Evolutionary conservation across 2,888 invertebrate species (phyloP), one percentile per base, ranked within the genome.

Genomic region (Idaea straminata): DNA sequence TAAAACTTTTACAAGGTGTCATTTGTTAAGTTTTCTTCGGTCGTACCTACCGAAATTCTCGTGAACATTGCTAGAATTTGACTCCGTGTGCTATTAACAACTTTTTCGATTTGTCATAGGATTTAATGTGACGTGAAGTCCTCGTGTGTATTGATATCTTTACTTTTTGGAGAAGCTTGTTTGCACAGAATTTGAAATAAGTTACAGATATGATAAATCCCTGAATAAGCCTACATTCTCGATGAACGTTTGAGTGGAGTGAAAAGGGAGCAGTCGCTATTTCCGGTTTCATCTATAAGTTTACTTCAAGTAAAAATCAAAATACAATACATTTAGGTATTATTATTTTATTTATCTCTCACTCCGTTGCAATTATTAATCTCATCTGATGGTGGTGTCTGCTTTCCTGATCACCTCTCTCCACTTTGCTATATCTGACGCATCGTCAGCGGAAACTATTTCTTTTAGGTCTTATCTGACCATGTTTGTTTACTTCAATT

Each of bases 41-140:
- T 71, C 70, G 72, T 69, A 59, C 59, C 59, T 59, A 74, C 74
- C 77, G 74, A 76, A 76, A 78, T 77, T 76, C 72, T 69, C 61
- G 67, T 68, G 74, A 79, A 76, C 71, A 77, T 75, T 67, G 69
- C 69, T 70, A 66, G 74, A 73, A 75, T 72, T 77, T 74, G 77
- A 77, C 74, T 77, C 62, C 67, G 71, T 74, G 72, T 73, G 74
- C 69, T 74, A 69, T 72, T 62, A 69, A 68, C 61, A 83, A 84
- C 76, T 83, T 83, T 79, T 77, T 76, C 80, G 70, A 83, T 83
- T 81, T 79, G 75, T 83, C 80, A 80, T 78, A 71, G 75, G 76
- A 80, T 81, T 77, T 74, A 77, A 77, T 73, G 74, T 72, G 72
- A 72, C 72, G 71, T 66, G 68, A 63, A 63, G 61, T 59, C 62